phyloP scores from a whole-genome alignment of 1,140 invertebrate species.

The Dryas iulia region DNA sequence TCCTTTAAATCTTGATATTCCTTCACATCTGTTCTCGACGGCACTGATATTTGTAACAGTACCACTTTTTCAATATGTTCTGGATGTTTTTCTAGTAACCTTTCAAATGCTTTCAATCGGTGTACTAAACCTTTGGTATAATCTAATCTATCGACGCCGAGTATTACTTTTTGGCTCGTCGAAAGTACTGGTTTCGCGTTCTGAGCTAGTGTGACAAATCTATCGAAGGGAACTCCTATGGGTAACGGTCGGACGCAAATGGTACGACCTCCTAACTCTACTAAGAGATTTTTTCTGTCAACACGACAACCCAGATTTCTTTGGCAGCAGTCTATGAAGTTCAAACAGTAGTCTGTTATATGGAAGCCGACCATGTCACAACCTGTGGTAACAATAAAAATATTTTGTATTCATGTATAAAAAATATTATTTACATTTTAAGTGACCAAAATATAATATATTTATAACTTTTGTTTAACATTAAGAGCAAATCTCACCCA shows the following conservation, averaged over 20 bases:
- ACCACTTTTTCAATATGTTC: conserved; percentile 92
- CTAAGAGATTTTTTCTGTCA: conserved; percentile 91
- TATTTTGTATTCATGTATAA: not conserved
- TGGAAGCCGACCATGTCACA: conserved; percentile 96
- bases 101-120: conserved; percentile 91
- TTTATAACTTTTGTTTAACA: not conserved
- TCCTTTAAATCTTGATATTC: conserved; percentile 95
- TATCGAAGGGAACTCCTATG: conserved; percentile 93
- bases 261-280: conserved; percentile 92
- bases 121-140: conserved; percentile 95
- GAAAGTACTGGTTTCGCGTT: conserved; percentile 87
- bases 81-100: conserved; percentile 91
- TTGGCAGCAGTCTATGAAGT: conserved; percentile 95
- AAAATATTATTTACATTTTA: not conserved
- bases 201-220: conserved; percentile 91
- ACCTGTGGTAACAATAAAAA: conserved; percentile 70
- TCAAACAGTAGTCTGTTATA: conserved; percentile 94
- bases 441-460: not conserved
- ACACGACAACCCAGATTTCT: conserved; percentile 92
- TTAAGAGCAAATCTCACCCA: conserved; percentile 79
- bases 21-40: conserved; percentile 93
- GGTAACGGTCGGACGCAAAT: conserved; percentile 91
- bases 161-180: conserved; percentile 89
- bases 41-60: conserved; percentile 92
- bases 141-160: conserved; percentile 93